Conservation (phyloP, 2,888 invertebrate species). For the Rhagonycha fulva region DNA sequence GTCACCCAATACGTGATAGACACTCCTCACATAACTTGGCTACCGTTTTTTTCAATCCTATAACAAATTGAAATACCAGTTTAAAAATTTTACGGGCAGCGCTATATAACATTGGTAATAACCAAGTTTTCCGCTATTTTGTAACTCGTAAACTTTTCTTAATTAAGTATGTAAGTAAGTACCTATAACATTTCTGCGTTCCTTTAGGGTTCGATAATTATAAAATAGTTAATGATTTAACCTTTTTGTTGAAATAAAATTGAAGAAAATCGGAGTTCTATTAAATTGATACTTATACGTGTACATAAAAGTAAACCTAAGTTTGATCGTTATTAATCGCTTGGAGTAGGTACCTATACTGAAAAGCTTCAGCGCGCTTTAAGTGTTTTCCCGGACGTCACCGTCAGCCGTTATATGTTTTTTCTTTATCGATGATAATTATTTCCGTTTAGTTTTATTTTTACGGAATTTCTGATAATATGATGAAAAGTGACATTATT, state of each 20-base stretch:
- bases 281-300: not conserved
- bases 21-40: slow-evolving; percentile 49
- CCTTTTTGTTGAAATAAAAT: too few relatives aligned
- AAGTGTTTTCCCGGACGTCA: not conserved
- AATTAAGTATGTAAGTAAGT: too few relatives aligned
- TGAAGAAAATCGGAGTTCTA: too few relatives aligned
- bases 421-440: not conserved
- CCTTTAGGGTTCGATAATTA: too few relatives aligned
- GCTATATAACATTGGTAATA: too few relatives aligned
- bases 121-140: too few relatives aligned
- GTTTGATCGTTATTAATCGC: not conserved
- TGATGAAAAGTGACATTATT: not conserved
- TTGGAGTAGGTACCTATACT: not conserved
- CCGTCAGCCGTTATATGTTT: not conserved
- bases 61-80: not conserved
- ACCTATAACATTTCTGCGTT: too few relatives aligned
- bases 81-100: not conserved
- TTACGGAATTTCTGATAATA: not conserved
- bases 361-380: not conserved
- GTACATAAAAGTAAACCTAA: not conserved
- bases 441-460: not conserved
- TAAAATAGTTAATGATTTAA: too few relatives aligned
- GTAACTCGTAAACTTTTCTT: too few relatives aligned
- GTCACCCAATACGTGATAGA: slow-evolving; percentile 56
- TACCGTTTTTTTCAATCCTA: not conserved